These are phyloP conservation scores for Microchirus variegatus DNA, from an alignment of 2,797 vertebrate species.

Conservation along the genomic window DNA sequence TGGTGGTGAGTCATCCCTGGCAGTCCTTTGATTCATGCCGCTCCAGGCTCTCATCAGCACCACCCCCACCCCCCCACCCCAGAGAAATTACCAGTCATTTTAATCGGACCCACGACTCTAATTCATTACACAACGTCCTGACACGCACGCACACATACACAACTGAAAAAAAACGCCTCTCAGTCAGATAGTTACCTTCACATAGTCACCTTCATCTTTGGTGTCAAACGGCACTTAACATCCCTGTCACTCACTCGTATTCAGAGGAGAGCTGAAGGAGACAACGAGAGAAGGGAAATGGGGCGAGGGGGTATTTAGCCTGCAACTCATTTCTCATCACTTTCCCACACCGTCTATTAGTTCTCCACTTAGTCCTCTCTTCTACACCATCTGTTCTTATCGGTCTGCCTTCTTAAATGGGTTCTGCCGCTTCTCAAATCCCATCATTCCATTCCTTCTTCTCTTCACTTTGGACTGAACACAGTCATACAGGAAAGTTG, in stretches of 20 bases:
- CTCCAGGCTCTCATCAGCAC: constrained; percentile 62
- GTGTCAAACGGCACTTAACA: constrained; percentile 89
- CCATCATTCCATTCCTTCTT: constrained; percentile 37
- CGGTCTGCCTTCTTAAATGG: constrained; percentile 56
- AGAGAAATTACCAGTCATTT: constrained; percentile 88
- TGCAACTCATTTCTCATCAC: constrained; percentile 70
- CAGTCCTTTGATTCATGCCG: constrained; percentile 76
- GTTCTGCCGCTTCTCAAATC: constrained; percentile 39
- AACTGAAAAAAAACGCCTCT: constrained; percentile 46
- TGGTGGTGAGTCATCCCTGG: constrained; percentile 73
- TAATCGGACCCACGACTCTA: constrained; percentile 86
- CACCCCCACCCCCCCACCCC: constrained; percentile 56
- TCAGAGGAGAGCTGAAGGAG: constrained; percentile 80
- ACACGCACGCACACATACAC: constrained; percentile 60
- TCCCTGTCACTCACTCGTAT: constrained; percentile 82
- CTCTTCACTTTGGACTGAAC: constrained; percentile 21
- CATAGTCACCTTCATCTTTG: constrained; percentile 79
- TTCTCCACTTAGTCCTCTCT: constrained; percentile 62
- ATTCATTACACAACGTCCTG: constrained; percentile 83
- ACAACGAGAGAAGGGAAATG: constrained; percentile 39
- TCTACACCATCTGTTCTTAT: constrained; percentile 66
- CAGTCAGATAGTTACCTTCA: constrained; percentile 78
- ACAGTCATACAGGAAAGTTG: constrained; percentile 12
- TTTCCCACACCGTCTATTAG: constrained; percentile 69
- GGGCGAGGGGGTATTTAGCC: constrained; percentile 57